phyloP scores from a whole-genome alignment of 2,888 invertebrate species.

The Rhimphoctona megacephalus region DNA sequence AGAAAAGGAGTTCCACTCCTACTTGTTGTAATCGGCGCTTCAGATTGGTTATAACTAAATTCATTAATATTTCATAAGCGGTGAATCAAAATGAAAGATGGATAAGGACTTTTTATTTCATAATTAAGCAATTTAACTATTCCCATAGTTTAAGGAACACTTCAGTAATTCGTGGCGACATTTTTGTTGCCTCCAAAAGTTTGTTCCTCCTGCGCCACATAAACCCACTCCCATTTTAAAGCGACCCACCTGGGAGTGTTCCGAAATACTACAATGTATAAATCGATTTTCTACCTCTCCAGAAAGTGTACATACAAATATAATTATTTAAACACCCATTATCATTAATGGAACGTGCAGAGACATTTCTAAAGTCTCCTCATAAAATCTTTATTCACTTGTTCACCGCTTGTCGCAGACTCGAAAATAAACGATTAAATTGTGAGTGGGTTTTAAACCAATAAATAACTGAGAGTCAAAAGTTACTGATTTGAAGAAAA shows the following conservation, averaged over 20 bases:
- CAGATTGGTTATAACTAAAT: background rate
- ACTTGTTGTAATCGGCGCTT: background rate
- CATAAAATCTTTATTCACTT: background rate
- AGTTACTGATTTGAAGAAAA: background rate
- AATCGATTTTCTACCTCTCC: background rate
- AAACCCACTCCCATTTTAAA: constrained; percentile 1
- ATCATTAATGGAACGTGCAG: background rate
- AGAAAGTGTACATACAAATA: background rate
- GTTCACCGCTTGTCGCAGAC: background rate
- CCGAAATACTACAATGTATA: background rate
- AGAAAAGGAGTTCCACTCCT: background rate
- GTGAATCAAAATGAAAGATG: background rate
- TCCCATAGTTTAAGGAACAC: background rate
- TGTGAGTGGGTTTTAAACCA: background rate
- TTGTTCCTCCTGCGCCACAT: background rate
- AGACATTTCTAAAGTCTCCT: background rate
- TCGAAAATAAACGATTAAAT: background rate
- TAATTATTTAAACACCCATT: background rate
- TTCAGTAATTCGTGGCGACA: background rate
- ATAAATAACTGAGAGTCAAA: background rate
- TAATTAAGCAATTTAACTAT: background rate
- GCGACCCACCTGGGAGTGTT: background rate
- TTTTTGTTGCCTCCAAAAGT: background rate
- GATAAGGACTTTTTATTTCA: background rate
- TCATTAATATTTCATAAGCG: background rate